Evolutionary conservation across 2,888 invertebrate species (phyloP), one percentile per base, ranked within the genome.

Genomic region (Cephus nigrinus): DNA sequence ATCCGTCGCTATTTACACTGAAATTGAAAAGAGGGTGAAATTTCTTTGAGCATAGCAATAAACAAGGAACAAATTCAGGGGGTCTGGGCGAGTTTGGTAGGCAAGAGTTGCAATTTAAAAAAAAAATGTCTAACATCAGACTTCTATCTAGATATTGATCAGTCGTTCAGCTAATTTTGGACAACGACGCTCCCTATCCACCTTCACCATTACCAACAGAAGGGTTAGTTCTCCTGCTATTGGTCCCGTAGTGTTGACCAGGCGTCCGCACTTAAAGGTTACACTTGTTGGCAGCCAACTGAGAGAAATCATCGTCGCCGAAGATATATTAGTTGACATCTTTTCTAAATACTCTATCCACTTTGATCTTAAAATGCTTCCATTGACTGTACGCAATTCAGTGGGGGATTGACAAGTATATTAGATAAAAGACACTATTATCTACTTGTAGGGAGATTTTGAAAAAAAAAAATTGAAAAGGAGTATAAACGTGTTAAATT

Each of bases 1-100:
- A 92, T 33, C 97, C 96, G 92, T 98, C 98, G 79, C 94, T 94
- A 91, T 98, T 98, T 86, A 97, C 94, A 91, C 98, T 98, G 93
- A 11, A 93, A 92, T 34, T 5, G 3, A 71, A 33, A 73, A 79
- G 68, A 75, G 77, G 75, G 9, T 55, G 0, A 55, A 55, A 9
- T 55, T 23, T 23, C 55, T 23, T 55, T 55, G 23, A 55, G 2
- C 23, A 23, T 23, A 55, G 2, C 2, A 55, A 55, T 55, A 5
- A 23, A 55, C 9, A 23, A 23, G 5, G 1, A 55, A 55, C 2
- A 23, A 55, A 9, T 2, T 23, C 23, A 55, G 12, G 35, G 3
- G 12, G 12, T 35, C 3, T 12, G 1, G 40, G 15, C 4, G 12
- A 4, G 15, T 4, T 40, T 5, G 23, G 23, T 1, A 1, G 9